Evolutionary conservation across 2,797 vertebrate genomes (phyloP), one percentile per base, ranked within the genome.

Genomic region (Lerista edwardsae): DNA sequence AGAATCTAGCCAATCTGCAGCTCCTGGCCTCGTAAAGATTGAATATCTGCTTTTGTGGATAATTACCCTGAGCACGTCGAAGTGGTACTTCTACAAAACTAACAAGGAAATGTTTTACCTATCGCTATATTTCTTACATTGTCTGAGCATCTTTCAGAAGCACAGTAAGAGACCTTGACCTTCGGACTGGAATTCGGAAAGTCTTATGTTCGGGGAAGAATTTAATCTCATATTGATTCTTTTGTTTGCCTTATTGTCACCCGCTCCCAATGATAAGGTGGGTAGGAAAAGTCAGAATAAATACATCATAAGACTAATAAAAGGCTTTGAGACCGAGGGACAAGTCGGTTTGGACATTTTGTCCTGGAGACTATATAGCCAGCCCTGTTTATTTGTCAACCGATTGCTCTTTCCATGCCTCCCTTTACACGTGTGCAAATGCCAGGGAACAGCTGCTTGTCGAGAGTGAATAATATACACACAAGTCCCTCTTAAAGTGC

Each of bases 381-480:
- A 61, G 10, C 71, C 7, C 55, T 31, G 51, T 62, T 51, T 23
- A 51, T 84, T 79, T 82, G 39, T 71, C 21, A 29, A 34, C 39
- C 31, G 44, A 64, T 64, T 27, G 3, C 15, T n/a, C 19, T 77
- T 69, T 51, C 51, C 31, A n/a, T 51, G 25, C 41, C 55, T 31
- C 65, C 65, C 73, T 81, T 67, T 29, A 71, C 41, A 36, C 9
- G 65, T 72, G 57, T 5, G 59, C 17, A 65, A 62, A 79, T 89
- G 71, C 75, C 68, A 72, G 55, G 2, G 82, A 93, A 86, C 85
- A 85, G 84, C 81, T 85, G 71, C 85, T 84, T 47, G 10, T 84
- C 72, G 47, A 85, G 80, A 79, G 85, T 84, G 73, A 76, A 84
- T 87, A 11, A 34, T 25, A 41, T 0, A 0, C 4, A 1, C 81